These are phyloP conservation scores for human DNA, from an alignment of 2,113 vertebrate genomes.

Conservation along the genomic window DNA sequence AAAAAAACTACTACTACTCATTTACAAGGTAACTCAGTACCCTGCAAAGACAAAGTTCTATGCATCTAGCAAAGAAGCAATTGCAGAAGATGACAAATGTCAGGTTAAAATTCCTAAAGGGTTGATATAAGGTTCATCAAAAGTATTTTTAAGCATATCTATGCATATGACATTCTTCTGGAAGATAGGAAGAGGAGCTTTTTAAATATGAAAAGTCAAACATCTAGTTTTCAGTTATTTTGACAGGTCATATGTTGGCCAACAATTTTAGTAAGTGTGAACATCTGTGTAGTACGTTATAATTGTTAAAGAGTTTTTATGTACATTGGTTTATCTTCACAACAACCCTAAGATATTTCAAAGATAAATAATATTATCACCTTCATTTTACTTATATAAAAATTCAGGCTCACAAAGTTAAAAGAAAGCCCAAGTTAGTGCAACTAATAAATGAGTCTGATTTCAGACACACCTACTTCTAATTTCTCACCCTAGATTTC, in stretches of 20 bases:
- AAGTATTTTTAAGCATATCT: constrained; percentile 50
- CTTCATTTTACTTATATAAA: constrained; percentile 25
- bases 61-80: constrained; percentile 36
- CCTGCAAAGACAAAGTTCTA: constrained; percentile 32
- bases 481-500: constrained; percentile 19
- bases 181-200: not conserved
- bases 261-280: constrained; percentile 45
- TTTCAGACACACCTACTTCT: not conserved
- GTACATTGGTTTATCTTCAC: not conserved
- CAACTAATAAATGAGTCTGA: not conserved
- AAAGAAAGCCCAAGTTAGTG: not conserved
- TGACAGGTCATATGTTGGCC: constrained; percentile 9
- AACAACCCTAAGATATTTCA: not conserved
- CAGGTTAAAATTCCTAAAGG: constrained; percentile 51
- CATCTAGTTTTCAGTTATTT: not conserved
- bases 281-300: not conserved
- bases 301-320: constrained; percentile 24
- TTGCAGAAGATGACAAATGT: constrained; percentile 52
- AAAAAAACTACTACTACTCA: not conserved
- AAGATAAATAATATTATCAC: not conserved
- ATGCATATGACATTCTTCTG: constrained; percentile 21
- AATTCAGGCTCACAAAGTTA: constrained; percentile 35
- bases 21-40: constrained; percentile 18
- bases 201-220: constrained; percentile 47
- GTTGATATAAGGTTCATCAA: constrained; percentile 59